A percentile compares a stretch with the other conserved stretches of the same genome.
phyloP scores from a whole-genome alignment of 2,797 vertebrate genomes.

The Megaceryle alcyon region DNA sequence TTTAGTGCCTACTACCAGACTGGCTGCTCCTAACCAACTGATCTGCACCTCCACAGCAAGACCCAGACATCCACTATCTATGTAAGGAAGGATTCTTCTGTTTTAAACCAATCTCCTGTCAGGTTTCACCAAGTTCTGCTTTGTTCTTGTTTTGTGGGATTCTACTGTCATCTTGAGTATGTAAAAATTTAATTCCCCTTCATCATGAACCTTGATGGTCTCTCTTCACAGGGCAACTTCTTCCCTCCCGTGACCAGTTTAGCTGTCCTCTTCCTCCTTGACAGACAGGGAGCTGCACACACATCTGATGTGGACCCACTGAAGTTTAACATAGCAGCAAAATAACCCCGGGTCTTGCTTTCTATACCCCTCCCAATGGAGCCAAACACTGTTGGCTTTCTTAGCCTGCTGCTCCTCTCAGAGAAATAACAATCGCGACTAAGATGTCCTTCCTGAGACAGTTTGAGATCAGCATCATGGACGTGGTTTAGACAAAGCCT shows the following conservation, averaged over 20 bases:
- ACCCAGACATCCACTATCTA: neutral
- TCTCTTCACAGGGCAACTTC: neutral
- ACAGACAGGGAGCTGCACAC: fast-evolving
- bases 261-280: neutral
- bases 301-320: neutral
- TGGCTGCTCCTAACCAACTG: neutral
- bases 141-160: neutral
- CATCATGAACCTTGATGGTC: neutral
- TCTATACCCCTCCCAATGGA: neutral
- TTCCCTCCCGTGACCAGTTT: neutral
- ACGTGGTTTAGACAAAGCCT: neutral
- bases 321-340: neutral
- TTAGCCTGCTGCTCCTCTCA: neutral
- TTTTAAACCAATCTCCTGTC: neutral
- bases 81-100: neutral
- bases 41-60: fast-evolving
- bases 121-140: neutral
- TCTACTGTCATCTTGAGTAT: neutral
- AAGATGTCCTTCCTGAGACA: neutral
- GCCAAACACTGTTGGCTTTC: neutral
- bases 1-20: neutral
- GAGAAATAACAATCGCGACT: neutral
- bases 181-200: neutral
- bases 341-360: neutral
- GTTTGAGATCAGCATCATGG: neutral